A percentile compares a stretch with the other conserved stretches of the same genome.
Conservation (phyloP, 2,113 vertebrate species). For the Zosterops lateralis region DNA sequence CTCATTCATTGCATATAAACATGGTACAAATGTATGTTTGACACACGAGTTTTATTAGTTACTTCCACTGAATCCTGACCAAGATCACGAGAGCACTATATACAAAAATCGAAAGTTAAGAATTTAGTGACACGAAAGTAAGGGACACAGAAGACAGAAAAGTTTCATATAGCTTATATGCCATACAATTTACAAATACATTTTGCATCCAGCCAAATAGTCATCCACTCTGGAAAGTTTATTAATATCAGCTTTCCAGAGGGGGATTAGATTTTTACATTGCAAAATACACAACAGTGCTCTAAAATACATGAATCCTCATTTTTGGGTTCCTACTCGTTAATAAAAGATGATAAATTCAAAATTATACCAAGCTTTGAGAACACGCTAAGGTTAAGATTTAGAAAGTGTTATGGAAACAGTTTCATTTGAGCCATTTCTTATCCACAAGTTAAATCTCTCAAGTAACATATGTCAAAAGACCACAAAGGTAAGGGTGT, state of each 20-base stretch:
- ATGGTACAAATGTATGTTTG: neutral
- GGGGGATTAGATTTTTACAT: neutral
- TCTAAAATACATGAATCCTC: neutral
- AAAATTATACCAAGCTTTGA: neutral
- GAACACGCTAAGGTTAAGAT: neutral
- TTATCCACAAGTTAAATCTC: neutral
- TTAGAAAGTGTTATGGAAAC: neutral
- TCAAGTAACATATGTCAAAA: neutral
- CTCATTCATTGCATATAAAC: neutral
- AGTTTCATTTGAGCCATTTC: neutral
- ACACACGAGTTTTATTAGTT: neutral
- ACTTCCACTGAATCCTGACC: neutral
- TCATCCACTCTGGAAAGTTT: neutral
- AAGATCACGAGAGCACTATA: neutral
- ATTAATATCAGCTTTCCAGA: neutral
- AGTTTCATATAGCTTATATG: neutral
- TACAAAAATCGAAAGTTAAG: neutral
- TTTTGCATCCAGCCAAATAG: neutral
- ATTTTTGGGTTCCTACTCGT: neutral
- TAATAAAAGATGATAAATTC: neutral
- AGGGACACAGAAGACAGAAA: neutral
- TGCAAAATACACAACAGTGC: neutral
- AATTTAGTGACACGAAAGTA: neutral
- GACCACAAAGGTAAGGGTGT: neutral
- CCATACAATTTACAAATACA: neutral